Conservation (phyloP, 2,888 invertebrate genomes). For the Rapana venosa region DNA sequence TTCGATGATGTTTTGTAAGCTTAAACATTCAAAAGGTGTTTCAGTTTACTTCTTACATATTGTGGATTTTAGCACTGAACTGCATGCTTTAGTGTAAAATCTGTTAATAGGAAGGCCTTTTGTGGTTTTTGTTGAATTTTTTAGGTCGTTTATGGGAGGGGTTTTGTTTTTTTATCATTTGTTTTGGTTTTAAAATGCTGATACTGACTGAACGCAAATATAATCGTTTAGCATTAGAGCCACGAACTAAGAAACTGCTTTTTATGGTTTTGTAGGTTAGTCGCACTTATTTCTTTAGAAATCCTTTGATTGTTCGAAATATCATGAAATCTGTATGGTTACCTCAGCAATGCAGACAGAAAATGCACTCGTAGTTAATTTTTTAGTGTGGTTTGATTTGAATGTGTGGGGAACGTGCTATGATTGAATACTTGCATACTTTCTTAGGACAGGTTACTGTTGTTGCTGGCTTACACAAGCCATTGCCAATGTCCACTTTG, state of each 20-base stretch:
- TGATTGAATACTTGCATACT: background rate
- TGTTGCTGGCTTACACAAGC: background rate
- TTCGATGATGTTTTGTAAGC: no score
- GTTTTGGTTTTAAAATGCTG: no score
- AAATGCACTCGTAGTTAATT: background rate
- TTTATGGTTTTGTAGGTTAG: background rate
- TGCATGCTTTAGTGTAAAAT: no score
- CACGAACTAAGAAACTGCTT: background rate
- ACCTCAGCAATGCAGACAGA: background rate
- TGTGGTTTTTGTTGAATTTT: no score
- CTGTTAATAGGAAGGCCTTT: no score
- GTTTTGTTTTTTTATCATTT: no score
- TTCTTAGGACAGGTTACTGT: background rate
- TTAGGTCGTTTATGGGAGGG: no score
- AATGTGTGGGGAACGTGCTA: background rate
- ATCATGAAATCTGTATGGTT: background rate
- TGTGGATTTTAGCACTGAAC: no score
- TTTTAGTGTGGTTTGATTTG: background rate
- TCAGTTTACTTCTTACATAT: no score
- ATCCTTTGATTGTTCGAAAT: background rate
- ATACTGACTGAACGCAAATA: no score
- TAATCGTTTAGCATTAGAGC: no score
- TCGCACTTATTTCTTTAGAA: background rate
- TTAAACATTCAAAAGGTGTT: no score
- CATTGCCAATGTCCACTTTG: background rate